These are phyloP conservation scores for Cartodere bifasciata DNA, from an alignment of 2,888 invertebrate genomes.

Conservation along the genomic window DNA sequence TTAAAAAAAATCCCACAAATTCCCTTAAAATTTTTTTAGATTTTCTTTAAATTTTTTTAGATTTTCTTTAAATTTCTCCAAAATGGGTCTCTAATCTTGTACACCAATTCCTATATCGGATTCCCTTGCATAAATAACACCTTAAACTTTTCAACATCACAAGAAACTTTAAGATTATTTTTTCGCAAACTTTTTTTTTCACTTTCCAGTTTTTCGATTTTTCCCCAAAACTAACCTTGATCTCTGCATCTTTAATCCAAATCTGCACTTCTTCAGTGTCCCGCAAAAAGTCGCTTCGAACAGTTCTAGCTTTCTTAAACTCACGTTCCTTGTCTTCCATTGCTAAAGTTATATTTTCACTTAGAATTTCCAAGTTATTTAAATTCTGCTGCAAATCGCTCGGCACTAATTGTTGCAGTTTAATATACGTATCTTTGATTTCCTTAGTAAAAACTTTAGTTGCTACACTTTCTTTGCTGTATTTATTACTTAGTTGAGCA, in stretches of 20 bases:
- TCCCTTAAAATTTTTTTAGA: too few species aligned
- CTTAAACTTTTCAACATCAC: too few species aligned
- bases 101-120: too few species aligned
- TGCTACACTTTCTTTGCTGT: conserved; percentile 42
- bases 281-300: conserved; percentile 64
- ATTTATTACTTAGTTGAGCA: conserved; percentile 42
- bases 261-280: conserved; percentile 71
- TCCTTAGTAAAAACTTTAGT: conserved; percentile 46
- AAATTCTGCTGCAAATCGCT: conserved; percentile 70
- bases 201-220: too few species aligned
- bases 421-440: conserved; percentile 49
- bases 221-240: conserved; percentile 48
- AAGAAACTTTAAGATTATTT: too few species aligned
- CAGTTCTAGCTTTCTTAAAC: conserved; percentile 73
- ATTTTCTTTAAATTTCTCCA: too few species aligned
- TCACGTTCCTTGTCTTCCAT: conserved; percentile 84
- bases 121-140: too few species aligned
- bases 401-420: conserved; percentile 49
- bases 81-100: too few species aligned
- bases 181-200: too few species aligned
- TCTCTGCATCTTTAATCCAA: conserved; percentile 76
- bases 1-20: too few species aligned
- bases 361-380: conserved; percentile 67
- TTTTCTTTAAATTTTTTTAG: too few species aligned
- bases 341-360: conserved; percentile 62